Evolutionary conservation across 2,113 vertebrate genomes (phyloP).

Genomic region (Sardina pilchardus): DNA sequence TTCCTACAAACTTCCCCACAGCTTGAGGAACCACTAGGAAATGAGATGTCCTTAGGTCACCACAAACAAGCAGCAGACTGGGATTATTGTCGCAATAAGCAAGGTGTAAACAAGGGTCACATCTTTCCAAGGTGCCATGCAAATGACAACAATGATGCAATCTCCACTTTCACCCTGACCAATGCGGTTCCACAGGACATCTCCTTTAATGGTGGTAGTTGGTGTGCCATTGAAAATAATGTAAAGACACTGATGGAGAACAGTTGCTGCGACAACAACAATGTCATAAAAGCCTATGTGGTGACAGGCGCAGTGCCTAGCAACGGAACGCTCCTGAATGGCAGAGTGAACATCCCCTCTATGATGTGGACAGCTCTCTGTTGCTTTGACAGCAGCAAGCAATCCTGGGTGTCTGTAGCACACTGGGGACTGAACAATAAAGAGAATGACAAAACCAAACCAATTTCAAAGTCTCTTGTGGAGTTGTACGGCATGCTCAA

Average conservation of each 20-base stretch:
- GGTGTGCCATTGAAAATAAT: neutral
- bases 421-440: too few species aligned
- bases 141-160: neutral
- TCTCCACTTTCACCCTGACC: neutral
- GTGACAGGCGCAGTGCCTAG: conserved; percentile 17
- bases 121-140: neutral
- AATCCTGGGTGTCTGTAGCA: neutral
- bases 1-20: neutral
- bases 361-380: conserved; percentile 21
- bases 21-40: neutral
- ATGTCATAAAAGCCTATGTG: conserved; percentile 9
- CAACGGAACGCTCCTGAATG: neutral
- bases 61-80: neutral
- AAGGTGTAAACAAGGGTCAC: neutral
- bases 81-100: neutral
- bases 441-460: too few species aligned
- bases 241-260: neutral
- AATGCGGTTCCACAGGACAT: neutral
- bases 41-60: neutral
- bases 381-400: neutral
- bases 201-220: neutral
- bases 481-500: too few species aligned
- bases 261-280: neutral
- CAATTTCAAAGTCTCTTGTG: too few species aligned
- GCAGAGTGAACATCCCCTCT: conserved; percentile 15